Evolutionary conservation across 2,888 invertebrate genomes (phyloP), one percentile per base, ranked within the genome.

Genomic region (Patella depressa): DNA sequence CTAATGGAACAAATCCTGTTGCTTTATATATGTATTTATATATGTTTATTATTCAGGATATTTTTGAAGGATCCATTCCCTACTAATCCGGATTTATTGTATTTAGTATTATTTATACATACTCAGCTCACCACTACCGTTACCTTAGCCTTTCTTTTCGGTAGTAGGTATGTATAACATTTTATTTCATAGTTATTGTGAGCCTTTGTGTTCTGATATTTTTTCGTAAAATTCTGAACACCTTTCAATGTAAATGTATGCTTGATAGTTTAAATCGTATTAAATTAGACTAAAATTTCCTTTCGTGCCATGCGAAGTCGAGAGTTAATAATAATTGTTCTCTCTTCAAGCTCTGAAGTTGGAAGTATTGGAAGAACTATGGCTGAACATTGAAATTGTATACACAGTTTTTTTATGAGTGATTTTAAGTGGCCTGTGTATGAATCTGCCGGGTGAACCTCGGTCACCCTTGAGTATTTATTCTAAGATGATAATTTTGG

Each of bases 51-150:
- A 86, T 85, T 73, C 85, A 98, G 98, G 97, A 94, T 98, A 88
- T 98, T 98, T 91, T 94, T 98, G 79, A 97, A 97, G 91, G 85
- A 88, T 78, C 89, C 89, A 45, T 97, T 97, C 17, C 97, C 98
- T 57, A 97, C 98, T 29, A 98, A 98, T 93, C 98, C 98, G 1
- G 98, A 98, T 92, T 94, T 98, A 78, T 94, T 98, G 90, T 98
- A 97, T 92, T 96, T 98, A 88, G 98, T 98, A 91, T 96, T 97
- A 93, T 98, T 98, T 93, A 97, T 97, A 90, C 98, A 98, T 92
- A 97, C 97, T 5, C 98, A 98, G 92, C 94, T 98, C 83, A 98
- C 98, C 15, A 96, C 98, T 79, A 98, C 98, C 0, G 93, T 97
- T 75, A 94, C 98, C 3, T 94, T 98, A 77, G 96, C 96, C 85